Percentiles rank a stretch among this genome's conserved stretches.
Evolutionary conservation across 2,797 vertebrate genomes (phyloP).

Genomic region (Gallinago nigripennis): DNA sequence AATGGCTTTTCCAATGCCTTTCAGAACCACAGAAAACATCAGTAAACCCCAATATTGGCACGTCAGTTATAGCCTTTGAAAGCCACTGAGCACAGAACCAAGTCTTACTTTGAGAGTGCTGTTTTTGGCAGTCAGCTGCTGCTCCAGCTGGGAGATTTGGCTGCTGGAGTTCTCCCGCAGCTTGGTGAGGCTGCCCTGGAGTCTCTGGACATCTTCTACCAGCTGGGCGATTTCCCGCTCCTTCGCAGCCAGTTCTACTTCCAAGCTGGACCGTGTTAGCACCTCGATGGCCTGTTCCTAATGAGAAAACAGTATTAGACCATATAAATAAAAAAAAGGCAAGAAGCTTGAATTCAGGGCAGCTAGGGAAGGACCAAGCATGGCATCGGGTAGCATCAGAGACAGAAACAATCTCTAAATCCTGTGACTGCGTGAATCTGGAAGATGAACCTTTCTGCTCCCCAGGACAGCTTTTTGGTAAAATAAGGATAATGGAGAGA

Average conservation of each 20-base stretch:
- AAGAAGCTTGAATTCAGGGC: background rate
- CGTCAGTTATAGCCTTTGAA: rapidly evolving
- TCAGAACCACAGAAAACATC: background rate
- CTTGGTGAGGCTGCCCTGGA: slow-evolving; percentile 96
- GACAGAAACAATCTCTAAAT: background rate
- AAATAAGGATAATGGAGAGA: background rate
- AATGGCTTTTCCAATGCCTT: background rate
- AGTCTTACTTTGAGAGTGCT: slow-evolving; percentile 88
- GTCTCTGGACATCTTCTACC: slow-evolving; percentile 95
- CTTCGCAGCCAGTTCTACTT: slow-evolving; percentile 94
- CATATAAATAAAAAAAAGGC: background rate
- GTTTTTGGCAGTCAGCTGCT: slow-evolving; percentile 93
- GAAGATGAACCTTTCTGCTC: background rate
- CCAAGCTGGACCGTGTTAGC: slow-evolving; percentile 87
- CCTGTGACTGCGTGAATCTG: rapidly evolving
- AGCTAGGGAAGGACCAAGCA: background rate
- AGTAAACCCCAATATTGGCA: rapidly evolving
- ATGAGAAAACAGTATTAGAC: background rate
- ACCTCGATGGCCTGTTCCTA: slow-evolving; percentile 89
- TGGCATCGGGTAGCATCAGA: rapidly evolving
- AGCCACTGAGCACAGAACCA: background rate
- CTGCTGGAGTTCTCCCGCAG: slow-evolving; percentile 92
- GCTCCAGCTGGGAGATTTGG: slow-evolving; percentile 93
- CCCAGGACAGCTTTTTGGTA: background rate
- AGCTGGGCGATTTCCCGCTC: slow-evolving; percentile 95